Conservation (phyloP, 2,113 vertebrate genomes). For the Ictidomys tridecemlineatus region DNA sequence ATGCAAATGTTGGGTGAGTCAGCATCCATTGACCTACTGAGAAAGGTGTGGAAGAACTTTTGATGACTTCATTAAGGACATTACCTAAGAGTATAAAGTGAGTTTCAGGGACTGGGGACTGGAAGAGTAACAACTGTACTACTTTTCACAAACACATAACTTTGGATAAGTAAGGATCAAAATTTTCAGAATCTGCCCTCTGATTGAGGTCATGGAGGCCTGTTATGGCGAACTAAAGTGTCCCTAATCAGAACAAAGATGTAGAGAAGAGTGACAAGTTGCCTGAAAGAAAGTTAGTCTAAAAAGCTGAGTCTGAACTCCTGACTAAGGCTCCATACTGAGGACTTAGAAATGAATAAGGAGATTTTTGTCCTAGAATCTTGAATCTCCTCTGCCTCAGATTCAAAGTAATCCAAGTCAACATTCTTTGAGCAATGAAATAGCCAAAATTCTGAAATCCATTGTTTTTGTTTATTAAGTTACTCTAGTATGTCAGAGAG, state of each 20-base stretch:
- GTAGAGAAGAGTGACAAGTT: background rate
- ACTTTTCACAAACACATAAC: background rate
- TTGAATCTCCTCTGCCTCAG: background rate
- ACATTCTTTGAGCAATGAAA: background rate
- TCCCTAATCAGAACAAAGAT: background rate
- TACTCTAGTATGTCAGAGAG: background rate
- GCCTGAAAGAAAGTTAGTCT: background rate
- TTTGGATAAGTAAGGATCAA: background rate
- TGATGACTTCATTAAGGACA: conserved; percentile 33
- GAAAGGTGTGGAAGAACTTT: conserved; percentile 1
- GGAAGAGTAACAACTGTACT: background rate
- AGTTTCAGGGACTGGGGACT: background rate
- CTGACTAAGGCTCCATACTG: background rate
- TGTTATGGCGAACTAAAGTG: background rate
- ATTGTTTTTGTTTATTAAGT: background rate
- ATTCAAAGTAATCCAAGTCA: background rate
- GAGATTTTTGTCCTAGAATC: background rate
- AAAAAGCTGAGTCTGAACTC: background rate
- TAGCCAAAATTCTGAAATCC: background rate
- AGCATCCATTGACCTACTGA: conserved; percentile 48
- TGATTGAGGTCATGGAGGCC: background rate
- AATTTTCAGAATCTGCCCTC: background rate
- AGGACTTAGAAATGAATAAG: background rate
- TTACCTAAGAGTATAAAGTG: background rate
- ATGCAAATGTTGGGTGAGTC: conserved; percentile 51